phyloP scores from a whole-genome alignment of 2,888 invertebrate species.

The Micoletzkya japonica region DNA sequence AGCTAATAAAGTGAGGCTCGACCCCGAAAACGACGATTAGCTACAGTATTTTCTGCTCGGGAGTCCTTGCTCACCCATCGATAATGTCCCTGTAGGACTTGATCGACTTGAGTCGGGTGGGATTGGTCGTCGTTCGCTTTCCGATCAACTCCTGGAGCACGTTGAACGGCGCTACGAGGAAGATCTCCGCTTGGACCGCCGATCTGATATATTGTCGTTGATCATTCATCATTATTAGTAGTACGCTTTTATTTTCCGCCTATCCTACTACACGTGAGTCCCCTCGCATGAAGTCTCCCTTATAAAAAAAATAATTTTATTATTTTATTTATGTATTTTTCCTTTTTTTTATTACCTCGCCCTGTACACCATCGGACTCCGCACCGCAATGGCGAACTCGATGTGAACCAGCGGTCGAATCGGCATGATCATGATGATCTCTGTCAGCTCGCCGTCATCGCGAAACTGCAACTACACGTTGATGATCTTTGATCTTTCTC shows the following conservation, averaged over 20 bases:
- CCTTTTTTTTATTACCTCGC: constrained; percentile 4
- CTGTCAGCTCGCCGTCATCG: constrained; percentile 67
- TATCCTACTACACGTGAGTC: background rate
- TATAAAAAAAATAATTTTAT: background rate
- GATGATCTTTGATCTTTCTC: background rate
- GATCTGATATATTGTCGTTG: constrained; percentile 33
- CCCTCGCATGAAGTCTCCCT: background rate
- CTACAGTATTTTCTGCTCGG: background rate
- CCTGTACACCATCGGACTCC: constrained; percentile 37
- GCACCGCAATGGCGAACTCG: constrained; percentile 72
- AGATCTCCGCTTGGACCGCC: constrained; percentile 41
- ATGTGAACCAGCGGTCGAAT: constrained; percentile 77
- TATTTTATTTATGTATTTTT: background rate
- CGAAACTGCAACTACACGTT: constrained; percentile 10
- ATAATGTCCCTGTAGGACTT: constrained; percentile 32
- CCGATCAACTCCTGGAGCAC: constrained; percentile 70
- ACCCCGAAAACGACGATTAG: background rate
- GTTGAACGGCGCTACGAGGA: constrained; percentile 69
- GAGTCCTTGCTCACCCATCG: constrained; percentile 30
- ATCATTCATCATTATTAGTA: background rate
- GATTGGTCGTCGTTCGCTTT: constrained; percentile 17
- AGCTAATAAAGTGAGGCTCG: too few relatives aligned
- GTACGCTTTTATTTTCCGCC: background rate
- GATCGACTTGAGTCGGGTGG: constrained; percentile 37
- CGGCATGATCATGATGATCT: constrained; percentile 66